phyloP scores from a whole-genome alignment of 2,797 vertebrate species.

The Ibycter americanus region DNA sequence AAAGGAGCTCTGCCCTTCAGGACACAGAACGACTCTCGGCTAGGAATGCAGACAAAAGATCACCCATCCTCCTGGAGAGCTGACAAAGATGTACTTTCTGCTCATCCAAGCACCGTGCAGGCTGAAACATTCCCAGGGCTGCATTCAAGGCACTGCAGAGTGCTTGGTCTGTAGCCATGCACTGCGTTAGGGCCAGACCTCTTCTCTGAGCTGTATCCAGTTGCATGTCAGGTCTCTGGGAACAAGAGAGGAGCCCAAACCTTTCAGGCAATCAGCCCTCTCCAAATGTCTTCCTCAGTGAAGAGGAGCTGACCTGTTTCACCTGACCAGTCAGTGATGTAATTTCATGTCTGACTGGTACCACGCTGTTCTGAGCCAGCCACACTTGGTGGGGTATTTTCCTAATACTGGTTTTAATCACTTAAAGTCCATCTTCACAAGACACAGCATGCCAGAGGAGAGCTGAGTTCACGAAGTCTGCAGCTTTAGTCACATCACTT shows the following conservation, averaged over 20 bases:
- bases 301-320: background rate
- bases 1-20: slow-evolving; percentile 1
- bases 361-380: background rate
- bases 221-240: background rate
- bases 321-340: background rate
- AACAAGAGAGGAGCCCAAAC: background rate
- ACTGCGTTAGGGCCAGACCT: background rate
- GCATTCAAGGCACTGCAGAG: background rate
- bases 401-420: background rate
- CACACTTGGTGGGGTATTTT: background rate
- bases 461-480: background rate
- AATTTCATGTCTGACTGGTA: background rate
- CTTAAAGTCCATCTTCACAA: background rate
- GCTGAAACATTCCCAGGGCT: background rate
- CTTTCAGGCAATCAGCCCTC: background rate
- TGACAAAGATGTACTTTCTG: background rate
- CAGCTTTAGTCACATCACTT: background rate
- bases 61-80: background rate
- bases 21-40: background rate
- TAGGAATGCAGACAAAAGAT: background rate
- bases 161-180: background rate
- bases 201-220: background rate
- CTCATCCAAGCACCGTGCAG: background rate
- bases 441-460: background rate
- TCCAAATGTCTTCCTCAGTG: background rate